Evolutionary conservation across 1,140 invertebrate genomes (phyloP).

Genomic region (Orchesella cincta): DNA sequence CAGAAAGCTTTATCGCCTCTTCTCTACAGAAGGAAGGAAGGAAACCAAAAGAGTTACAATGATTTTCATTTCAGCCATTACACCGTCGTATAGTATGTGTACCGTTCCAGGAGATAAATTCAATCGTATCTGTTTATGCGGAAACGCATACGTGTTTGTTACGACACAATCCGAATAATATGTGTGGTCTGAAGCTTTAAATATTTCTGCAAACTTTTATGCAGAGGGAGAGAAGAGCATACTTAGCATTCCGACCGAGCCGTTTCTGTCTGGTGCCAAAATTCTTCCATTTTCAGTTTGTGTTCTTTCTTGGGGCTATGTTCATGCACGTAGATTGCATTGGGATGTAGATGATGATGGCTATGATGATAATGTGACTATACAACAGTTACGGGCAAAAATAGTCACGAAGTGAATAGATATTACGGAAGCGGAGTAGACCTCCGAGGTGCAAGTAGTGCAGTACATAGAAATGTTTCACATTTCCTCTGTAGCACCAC

Average conservation of each 20-base stretch:
- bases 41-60: too few relatives aligned
- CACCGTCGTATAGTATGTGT: neutral
- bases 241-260: neutral
- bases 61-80: neutral
- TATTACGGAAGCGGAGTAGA: neutral
- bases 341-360: neutral
- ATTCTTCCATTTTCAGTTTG: neutral
- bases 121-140: neutral
- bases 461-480: neutral
- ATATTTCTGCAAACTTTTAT: neutral
- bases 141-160: neutral
- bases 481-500: neutral
- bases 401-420: conserved; percentile 3
- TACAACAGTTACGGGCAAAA: neutral
- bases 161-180: too few relatives aligned
- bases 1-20: too few relatives aligned
- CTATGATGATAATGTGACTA: neutral
- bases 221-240: neutral
- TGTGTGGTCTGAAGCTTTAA: neutral
- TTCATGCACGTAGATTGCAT: neutral
- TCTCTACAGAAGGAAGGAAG: too few relatives aligned
- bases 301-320: neutral
- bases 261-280: neutral
- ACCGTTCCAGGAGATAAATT: neutral
- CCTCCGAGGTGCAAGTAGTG: neutral